These are phyloP conservation scores for Drosophila cognata DNA, from an alignment of 2,888 invertebrate genomes.

Conservation along the genomic window DNA sequence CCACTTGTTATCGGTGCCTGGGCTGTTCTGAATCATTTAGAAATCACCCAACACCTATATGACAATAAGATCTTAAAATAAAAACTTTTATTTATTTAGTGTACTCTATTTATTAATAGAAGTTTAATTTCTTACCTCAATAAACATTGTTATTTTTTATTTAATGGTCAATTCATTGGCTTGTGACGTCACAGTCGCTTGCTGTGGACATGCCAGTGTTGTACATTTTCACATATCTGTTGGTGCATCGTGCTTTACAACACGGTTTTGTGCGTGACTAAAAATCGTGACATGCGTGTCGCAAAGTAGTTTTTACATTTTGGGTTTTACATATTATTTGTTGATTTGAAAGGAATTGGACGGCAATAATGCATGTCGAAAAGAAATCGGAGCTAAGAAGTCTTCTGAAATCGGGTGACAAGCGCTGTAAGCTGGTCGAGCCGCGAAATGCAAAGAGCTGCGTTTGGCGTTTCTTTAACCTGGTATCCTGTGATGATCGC, in stretches of 20 bases:
- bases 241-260: conserved; percentile 50
- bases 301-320: conserved; percentile 51
- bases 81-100: background rate
- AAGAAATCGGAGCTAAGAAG: conserved; percentile 66
- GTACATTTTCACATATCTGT: background rate
- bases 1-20: background rate
- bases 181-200: conserved; percentile 27
- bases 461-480: conserved; percentile 69
- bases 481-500: conserved; percentile 67
- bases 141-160: background rate
- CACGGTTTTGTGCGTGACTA: conserved; percentile 75
- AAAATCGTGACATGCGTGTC: conserved; percentile 75
- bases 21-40: background rate
- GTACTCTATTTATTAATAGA: background rate
- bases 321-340: conserved; percentile 38
- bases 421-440: conserved; percentile 68
- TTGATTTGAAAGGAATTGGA: conserved; percentile 29
- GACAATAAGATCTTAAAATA: background rate
- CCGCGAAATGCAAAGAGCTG: conserved; percentile 71
- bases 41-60: background rate
- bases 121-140: background rate
- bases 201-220: conserved; percentile 29
- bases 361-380: conserved; percentile 62
- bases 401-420: conserved; percentile 63
- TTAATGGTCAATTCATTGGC: background rate